Base-by-base conservation (phyloP, 2,888 invertebrate genomes). In the Mesorhabditis spiculigera region DNA sequence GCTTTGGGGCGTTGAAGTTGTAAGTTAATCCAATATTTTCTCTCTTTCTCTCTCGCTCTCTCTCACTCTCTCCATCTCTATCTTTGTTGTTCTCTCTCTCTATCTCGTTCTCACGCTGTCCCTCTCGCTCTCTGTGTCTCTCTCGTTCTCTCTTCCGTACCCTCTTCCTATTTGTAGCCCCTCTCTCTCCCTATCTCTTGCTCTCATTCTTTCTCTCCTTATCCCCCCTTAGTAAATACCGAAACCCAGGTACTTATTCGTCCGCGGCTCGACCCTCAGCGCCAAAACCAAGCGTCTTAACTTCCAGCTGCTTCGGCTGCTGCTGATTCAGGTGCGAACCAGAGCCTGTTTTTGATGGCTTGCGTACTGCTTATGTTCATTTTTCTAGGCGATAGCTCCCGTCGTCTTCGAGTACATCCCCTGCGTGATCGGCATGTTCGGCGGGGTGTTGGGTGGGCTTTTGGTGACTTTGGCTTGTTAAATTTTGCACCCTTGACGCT, bases 1-100 rank as follows among this genome's bases (percentile, higher is more conserved):
- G 58, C n/a, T 50, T 50, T 50, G 58, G 58, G 58, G 58, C 58
- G n/a, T 13, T 50, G 10, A 50, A 50, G n/a, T 50, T 50, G 58
- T 50, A n/a, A 50, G 58, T 50, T 50, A 10, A 50, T 50, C 58
- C n/a, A n/a, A 50, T 28, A 28, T 28, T 28, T 28, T 28, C 28
- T 28, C 28, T 28, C 28, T 28, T 28, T 28, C 28, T 28, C 28
- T 28, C 28, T 28, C 28, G 28, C 28, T 28, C 28, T 28, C 28
- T 28, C 28, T 28, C 28, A 28, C 28, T 28, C 28, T 28, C 28
- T 28, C 28, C 28, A 28, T 28, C 28, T 28, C 28, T 28, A 28
- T 28, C 28, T 28, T 28, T 28, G 28, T 28, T 28, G 1, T 28
- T 28, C 28, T 28, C 28, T 28, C 28, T 28, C 28, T 28, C 28